Evolutionary conservation across 2,797 vertebrate species (phyloP), one percentile per base, ranked within the genome.

Genomic region (Spinus olivaceus): DNA sequence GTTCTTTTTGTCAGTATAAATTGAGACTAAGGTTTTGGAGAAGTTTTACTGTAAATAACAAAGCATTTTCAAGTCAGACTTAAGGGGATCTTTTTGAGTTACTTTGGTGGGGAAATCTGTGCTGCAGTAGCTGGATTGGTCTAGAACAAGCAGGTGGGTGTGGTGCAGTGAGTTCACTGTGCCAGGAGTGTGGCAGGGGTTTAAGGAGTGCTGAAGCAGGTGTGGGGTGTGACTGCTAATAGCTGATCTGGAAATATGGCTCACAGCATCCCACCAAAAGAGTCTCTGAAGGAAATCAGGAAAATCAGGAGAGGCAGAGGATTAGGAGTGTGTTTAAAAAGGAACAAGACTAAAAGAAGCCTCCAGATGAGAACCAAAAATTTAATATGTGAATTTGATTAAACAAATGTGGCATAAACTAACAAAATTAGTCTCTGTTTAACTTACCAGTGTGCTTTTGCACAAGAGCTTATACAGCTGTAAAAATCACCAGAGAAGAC

Each of bases 361-460:
- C 65, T 78, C 60, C 80, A 65, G 35, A 22, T 72, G 76, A 63
- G 78, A 87, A 63, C 30, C 39, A 37, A 65, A 84, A 88, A 47
- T 72, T 41, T 57, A 60, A 23, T 63, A 16, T 14, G 35, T n/a
- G 39, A 69, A 39, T 57, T 69, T 73, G 72, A 54, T 65, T 59
- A 51, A 88, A 60, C 41, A 69, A 59, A 27, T 4, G 11, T 81
- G 51, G 41, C 59, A n/a, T 57, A 84, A 94, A 66, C 69, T 44
- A 64, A 59, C 47, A 69, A 54, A 86, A 73, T 61, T 69, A 86
- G 25, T 70, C 77, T 76, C 59, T 91, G 37, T 42, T 82, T 61
- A 90, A 44, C 41, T 78, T 90, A 49, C 28, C 32, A 7, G 59
- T 1, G 4, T 30, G 41, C 10, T 80, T 28, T 87, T 2, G 1